These are phyloP conservation scores for Cerastis leucographa DNA, from an alignment of 2,888 invertebrate species.

Conservation along the genomic window DNA sequence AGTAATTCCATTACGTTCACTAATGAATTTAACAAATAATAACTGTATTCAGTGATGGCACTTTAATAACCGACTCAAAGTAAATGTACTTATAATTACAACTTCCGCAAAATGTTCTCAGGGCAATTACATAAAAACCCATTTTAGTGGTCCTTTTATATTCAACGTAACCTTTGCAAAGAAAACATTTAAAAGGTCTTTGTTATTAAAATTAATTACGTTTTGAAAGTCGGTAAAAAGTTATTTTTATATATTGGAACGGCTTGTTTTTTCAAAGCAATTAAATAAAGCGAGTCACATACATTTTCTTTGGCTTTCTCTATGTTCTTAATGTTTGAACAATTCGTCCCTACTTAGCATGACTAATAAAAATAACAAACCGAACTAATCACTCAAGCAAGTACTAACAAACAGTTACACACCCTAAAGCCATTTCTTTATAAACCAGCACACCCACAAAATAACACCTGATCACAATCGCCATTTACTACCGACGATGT, in stretches of 20 bases:
- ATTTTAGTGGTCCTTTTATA: conserved; percentile 44
- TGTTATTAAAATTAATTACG: conserved; percentile 58
- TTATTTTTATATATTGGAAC: conserved; percentile 11
- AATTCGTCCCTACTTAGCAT: background rate
- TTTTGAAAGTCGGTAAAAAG: conserved; percentile 36
- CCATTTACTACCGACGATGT: conserved; percentile 57
- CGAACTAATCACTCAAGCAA: conserved; percentile 43
- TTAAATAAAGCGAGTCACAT: too few relatives aligned
- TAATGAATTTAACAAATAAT: conserved; percentile 32
- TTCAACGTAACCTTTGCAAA: conserved; percentile 32
- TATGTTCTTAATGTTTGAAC: background rate
- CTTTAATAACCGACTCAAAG: conserved; percentile 52
- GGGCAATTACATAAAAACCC: conserved; percentile 56
- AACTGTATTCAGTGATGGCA: conserved; percentile 42
- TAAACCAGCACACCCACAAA: conserved; percentile 45
- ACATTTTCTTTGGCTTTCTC: background rate
- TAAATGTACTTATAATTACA: conserved; percentile 61
- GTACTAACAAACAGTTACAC: conserved; percentile 43
- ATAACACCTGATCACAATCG: conserved; percentile 53
- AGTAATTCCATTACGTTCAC: conserved; percentile 37
- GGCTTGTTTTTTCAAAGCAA: conserved; percentile 2
- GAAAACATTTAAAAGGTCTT: conserved; percentile 49
- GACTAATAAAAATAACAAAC: conserved; percentile 23
- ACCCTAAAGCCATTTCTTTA: conserved; percentile 56
- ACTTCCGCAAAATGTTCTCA: conserved; percentile 44